Percentiles rank a stretch among this genome's conserved stretches.
These are phyloP conservation scores for Erinaceus europaeus DNA, from an alignment of 2,113 vertebrate genomes.

Conservation along the genomic window DNA sequence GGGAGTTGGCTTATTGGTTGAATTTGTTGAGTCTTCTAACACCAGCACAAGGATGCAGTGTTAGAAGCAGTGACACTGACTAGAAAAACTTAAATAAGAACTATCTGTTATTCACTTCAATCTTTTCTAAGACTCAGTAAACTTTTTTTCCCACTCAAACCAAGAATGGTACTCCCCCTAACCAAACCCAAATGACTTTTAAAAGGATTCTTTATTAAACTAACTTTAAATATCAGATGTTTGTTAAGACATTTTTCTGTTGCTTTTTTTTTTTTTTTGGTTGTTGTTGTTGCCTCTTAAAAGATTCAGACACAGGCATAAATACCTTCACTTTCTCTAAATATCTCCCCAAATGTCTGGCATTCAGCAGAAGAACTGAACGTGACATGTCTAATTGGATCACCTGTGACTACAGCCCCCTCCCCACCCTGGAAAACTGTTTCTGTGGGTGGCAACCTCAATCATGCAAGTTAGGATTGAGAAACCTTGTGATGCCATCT, in stretches of 20 bases:
- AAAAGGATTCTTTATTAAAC: neutral
- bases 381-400: neutral
- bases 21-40: constrained; percentile 12
- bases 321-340: neutral
- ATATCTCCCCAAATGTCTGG: neutral
- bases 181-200: neutral
- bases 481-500: neutral
- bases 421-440: neutral
- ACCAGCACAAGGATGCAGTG: constrained; percentile 35
- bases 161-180: neutral
- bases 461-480: constrained; percentile 15
- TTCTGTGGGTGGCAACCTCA: neutral
- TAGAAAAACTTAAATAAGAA: constrained; percentile 18
- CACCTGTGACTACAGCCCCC: neutral
- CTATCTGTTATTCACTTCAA: neutral
- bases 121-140: neutral
- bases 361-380: neutral
- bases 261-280: neutral
- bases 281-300: neutral
- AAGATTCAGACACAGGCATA: neutral
- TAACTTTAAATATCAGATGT: neutral
- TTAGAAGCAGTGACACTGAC: constrained; percentile 32
- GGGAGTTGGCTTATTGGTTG: constrained; percentile 36
- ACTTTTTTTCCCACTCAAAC: neutral
- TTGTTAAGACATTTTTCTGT: neutral